phyloP scores from a whole-genome alignment of 2,797 vertebrate species.

The Pristis pectinata region DNA sequence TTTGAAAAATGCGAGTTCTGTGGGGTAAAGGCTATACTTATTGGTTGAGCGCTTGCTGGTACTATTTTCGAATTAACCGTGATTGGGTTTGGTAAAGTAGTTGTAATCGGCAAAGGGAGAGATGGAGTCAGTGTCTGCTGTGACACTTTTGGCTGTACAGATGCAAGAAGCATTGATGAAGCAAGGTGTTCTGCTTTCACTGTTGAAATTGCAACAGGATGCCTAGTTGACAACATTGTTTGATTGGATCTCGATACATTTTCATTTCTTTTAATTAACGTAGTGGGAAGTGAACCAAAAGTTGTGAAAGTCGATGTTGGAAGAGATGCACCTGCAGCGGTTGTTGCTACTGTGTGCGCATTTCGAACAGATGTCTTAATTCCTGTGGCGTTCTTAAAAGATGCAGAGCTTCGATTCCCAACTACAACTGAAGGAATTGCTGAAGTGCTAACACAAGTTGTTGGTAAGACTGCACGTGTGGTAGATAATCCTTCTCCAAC shows the following conservation, averaged over 20 bases:
- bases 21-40: conserved; percentile 47
- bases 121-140: conserved; percentile 57
- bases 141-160: conserved; percentile 56
- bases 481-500: conserved; percentile 52
- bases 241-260: conserved; percentile 49
- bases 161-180: conserved; percentile 69
- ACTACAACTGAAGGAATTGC: conserved; percentile 48
- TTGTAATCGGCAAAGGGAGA: conserved; percentile 53
- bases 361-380: conserved; percentile 48
- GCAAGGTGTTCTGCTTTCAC: conserved; percentile 71
- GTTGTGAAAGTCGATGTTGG: conserved; percentile 47
- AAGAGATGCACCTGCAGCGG: conserved; percentile 53
- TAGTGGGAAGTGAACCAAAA: conserved; percentile 45
- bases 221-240: conserved; percentile 50
- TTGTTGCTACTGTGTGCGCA: conserved; percentile 46
- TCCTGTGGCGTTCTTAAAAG: conserved; percentile 47
- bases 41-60: conserved; percentile 48
- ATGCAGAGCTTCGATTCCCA: conserved; percentile 50
- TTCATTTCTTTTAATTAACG: conserved; percentile 53
- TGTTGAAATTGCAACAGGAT: conserved; percentile 62
- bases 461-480: conserved; percentile 43
- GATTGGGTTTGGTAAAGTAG: conserved; percentile 52
- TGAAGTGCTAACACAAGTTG: conserved; percentile 45
- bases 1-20: conserved; percentile 50
- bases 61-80: conserved; percentile 47